phyloP scores from a whole-genome alignment of 2,888 invertebrate species.

The Volucella inflata region DNA sequence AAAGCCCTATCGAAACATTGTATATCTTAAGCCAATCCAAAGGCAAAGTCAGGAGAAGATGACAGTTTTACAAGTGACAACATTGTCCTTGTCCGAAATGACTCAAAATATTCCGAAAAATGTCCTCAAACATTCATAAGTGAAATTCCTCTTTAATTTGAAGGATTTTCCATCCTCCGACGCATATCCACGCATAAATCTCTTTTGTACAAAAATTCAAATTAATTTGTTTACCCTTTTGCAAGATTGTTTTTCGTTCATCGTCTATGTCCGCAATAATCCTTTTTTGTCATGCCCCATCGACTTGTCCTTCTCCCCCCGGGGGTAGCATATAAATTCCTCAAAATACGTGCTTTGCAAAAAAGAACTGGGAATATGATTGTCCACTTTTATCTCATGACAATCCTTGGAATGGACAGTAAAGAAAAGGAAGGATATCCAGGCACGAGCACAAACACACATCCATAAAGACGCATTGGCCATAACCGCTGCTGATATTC shows the following conservation, averaged over 20 bases:
- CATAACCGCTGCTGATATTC: constrained; percentile 51
- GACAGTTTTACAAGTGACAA: no score
- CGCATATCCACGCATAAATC: constrained; percentile 29
- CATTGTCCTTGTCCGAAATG: no score
- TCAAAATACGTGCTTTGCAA: constrained; percentile 51
- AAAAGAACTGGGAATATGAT: constrained; percentile 53
- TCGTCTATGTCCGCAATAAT: constrained; percentile 2
- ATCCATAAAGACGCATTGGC: constrained; percentile 21
- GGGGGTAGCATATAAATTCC: constrained; percentile 46
- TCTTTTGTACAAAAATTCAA: constrained; percentile 29
- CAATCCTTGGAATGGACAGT: not conserved
- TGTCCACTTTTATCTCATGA: constrained; percentile 35
- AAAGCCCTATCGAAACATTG: no score
- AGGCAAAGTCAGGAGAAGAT: no score
- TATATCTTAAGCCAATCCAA: no score
- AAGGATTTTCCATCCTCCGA: constrained; percentile 14
- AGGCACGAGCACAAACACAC: not conserved
- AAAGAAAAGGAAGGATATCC: constrained; percentile 4
- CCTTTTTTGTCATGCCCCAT: constrained; percentile 1
- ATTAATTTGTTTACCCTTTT: constrained; percentile 62
- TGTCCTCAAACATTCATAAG: not conserved
- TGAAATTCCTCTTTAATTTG: constrained; percentile 13
- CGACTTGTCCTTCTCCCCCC: not conserved
- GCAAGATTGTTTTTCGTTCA: constrained; percentile 3
- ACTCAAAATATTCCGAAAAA: not conserved